Conservation (phyloP, 64 coral and sea anemone species). For the Stichodactyla mertensii region DNA sequence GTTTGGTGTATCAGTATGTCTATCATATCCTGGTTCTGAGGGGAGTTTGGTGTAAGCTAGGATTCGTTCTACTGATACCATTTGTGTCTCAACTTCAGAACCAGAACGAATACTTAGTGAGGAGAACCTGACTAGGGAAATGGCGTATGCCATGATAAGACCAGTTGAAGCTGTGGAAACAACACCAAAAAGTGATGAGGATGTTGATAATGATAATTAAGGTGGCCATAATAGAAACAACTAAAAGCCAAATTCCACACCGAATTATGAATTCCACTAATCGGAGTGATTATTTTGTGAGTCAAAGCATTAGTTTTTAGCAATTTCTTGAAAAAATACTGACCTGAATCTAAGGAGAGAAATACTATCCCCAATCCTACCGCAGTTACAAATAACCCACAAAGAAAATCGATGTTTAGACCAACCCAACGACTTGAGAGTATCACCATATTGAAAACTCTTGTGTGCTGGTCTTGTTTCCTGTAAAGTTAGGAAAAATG, state of each 20-base stretch:
- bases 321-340: background rate
- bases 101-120: background rate
- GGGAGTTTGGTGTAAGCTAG: no score
- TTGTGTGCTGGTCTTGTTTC: slow-evolving; percentile 29
- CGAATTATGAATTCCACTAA: no score
- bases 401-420: background rate
- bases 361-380: slow-evolving; percentile 10
- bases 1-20: background rate
- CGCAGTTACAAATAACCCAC: background rate
- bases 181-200: background rate
- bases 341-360: slow-evolving; percentile 23
- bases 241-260: no score
- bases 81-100: slow-evolving; percentile 26
- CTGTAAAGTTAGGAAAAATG: background rate
- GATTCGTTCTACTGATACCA: slow-evolving; percentile 35
- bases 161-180: slow-evolving; percentile 28
- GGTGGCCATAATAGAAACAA: no score
- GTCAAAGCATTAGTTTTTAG: no score
- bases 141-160: background rate
- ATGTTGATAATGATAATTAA: background rate
- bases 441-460: background rate
- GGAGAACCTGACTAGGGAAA: slow-evolving; percentile 3
- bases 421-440: slow-evolving; percentile 17
- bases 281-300: no score
- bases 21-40: slow-evolving; percentile 18